phyloP scores from a whole-genome alignment of 1,140 invertebrate species.

The Ditylenchus dipsaci region DNA sequence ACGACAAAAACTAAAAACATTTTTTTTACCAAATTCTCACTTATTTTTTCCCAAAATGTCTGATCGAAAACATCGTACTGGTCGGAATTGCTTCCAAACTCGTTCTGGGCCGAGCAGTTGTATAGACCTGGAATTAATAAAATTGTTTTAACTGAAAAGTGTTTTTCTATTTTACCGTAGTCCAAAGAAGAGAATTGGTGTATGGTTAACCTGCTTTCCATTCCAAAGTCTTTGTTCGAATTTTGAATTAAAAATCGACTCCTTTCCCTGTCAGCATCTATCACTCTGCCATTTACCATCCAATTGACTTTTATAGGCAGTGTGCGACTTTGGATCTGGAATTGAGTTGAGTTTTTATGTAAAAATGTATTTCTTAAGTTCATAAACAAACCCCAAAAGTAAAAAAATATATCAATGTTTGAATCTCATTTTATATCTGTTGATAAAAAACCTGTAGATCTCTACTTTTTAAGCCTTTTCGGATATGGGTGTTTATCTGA shows the following conservation, averaged over 20 bases:
- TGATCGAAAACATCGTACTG: not conserved
- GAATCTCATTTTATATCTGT: no score
- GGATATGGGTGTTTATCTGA: no score
- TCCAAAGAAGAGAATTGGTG: slow-evolving; percentile 4
- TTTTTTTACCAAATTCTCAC: not conserved
- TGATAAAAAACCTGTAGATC: no score
- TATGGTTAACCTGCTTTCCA: not conserved
- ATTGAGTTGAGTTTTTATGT: not conserved
- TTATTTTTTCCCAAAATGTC: slow-evolving; percentile 12
- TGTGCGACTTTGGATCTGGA: slow-evolving; percentile 10
- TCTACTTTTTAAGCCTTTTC: no score
- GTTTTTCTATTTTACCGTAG: not conserved
- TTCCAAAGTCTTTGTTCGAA: not conserved
- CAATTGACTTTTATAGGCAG: slow-evolving; percentile 15
- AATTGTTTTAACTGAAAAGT: not conserved
- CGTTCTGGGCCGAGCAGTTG: slow-evolving; percentile 24
- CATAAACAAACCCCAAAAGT: no score
- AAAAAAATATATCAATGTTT: no score
- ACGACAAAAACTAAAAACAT: not conserved
- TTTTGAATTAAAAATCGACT: not conserved
- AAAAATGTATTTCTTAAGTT: no score
- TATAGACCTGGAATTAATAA: slow-evolving; percentile 2
- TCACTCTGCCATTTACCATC: slow-evolving; percentile 9
- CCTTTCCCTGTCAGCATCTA: slow-evolving; percentile 8
- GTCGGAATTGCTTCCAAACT: slow-evolving; percentile 9